These are phyloP conservation scores for Sminthopsis crassicaudata DNA, from an alignment of 2,113 vertebrate genomes.

Conservation along the genomic window DNA sequence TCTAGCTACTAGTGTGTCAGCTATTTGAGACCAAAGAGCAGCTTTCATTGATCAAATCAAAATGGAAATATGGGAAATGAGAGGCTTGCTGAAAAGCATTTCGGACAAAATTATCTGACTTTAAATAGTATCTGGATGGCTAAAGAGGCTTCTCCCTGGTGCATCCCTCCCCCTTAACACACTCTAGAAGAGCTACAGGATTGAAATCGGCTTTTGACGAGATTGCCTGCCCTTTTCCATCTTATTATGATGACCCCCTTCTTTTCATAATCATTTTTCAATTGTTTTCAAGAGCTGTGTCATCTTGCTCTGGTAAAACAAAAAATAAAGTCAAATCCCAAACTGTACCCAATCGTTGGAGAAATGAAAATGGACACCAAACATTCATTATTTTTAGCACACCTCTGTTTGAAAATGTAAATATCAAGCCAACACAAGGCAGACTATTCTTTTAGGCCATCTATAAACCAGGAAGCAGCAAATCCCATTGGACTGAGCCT, in stretches of 20 bases:
- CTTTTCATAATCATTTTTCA: constrained; percentile 45
- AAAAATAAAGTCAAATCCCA: constrained; percentile 31
- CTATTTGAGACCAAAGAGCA: not conserved
- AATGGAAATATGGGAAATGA: not conserved
- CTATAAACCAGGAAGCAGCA: constrained; percentile 68
- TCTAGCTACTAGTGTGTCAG: not conserved
- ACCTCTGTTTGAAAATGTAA: constrained; percentile 60
- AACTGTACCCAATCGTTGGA: not conserved
- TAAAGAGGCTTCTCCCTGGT: not conserved
- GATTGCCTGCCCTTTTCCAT: constrained; percentile 20
- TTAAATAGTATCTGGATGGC: constrained; percentile 20
- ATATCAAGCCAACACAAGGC: constrained; percentile 63
- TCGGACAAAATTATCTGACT: constrained; percentile 36
- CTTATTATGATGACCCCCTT: constrained; percentile 57
- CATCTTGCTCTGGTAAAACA: constrained; percentile 56
- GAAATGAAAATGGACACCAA: constrained; percentile 38
- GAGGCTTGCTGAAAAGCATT: constrained; percentile 12
- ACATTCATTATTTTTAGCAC: constrained; percentile 55
- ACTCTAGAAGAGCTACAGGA: constrained; percentile 6
- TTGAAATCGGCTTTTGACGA: not conserved
- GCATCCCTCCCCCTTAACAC: not conserved
- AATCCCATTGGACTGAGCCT: constrained; percentile 54
- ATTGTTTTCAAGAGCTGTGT: constrained; percentile 55
- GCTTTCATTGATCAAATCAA: constrained; percentile 25
- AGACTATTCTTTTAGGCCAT: constrained; percentile 46